These are phyloP conservation scores for Alces alces DNA, from an alignment of 2,113 vertebrate genomes.

Conservation along the genomic window DNA sequence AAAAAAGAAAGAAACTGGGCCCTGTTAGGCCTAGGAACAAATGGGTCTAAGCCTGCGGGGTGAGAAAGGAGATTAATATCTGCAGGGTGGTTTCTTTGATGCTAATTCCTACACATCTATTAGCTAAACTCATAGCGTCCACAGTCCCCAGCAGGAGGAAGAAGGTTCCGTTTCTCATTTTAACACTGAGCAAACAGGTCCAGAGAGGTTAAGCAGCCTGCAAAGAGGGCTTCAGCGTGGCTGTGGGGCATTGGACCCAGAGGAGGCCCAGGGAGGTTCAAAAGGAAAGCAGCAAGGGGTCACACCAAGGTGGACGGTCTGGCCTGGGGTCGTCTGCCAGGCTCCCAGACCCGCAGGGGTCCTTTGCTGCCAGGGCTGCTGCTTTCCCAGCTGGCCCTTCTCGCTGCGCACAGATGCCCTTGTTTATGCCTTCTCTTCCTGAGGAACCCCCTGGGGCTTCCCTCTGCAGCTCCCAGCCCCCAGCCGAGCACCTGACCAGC, in stretches of 20 bases:
- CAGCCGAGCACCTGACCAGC: background rate
- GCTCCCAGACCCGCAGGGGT: no score
- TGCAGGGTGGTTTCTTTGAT: background rate
- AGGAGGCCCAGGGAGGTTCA: background rate
- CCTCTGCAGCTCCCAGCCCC: background rate
- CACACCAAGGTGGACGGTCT: background rate
- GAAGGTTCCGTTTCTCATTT: background rate
- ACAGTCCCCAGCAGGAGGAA: background rate
- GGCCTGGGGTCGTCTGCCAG: background rate
- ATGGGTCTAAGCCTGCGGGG: background rate
- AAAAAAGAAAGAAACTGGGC: background rate
- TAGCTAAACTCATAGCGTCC: background rate
- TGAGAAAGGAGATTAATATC: background rate
- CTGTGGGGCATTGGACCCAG: no score
- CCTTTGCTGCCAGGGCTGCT: background rate
- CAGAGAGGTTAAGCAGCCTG: background rate
- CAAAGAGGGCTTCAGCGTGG: background rate
- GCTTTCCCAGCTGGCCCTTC: background rate
- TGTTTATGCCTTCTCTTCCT: background rate
- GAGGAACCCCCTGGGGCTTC: background rate
- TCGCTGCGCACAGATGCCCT: background rate
- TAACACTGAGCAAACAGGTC: background rate
- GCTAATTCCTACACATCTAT: background rate
- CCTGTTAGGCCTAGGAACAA: background rate
- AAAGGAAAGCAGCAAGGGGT: background rate